Evolutionary conservation across 2,888 invertebrate genomes (phyloP).

Genomic region (Coelopa pilipes): DNA sequence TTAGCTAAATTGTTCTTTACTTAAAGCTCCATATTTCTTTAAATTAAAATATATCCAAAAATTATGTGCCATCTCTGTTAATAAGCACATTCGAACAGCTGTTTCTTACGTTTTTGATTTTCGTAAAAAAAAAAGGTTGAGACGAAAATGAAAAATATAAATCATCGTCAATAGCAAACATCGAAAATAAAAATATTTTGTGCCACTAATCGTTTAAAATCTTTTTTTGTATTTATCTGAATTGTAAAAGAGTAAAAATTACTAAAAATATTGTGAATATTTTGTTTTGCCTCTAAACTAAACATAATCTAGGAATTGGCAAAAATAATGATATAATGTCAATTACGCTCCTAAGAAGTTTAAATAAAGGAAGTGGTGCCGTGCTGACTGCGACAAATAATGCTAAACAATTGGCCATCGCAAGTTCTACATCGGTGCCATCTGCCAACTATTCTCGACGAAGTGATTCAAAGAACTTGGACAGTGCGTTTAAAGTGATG

Average conservation of each 20-base stretch:
- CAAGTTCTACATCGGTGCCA: slow-evolving; percentile 21
- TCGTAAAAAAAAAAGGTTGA: slow-evolving; percentile 7
- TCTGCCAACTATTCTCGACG: slow-evolving; percentile 51
- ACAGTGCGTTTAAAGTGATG: slow-evolving; percentile 54
- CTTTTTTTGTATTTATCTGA: slow-evolving; percentile 3
- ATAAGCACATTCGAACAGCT: not conserved
- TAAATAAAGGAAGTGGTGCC: slow-evolving; percentile 38
- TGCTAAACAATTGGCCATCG: slow-evolving; percentile 36
- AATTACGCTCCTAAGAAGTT: slow-evolving; percentile 45
- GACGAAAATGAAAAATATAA: not conserved
- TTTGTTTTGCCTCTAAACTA: not conserved
- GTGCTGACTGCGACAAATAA: slow-evolving; percentile 39
- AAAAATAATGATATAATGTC: slow-evolving; percentile 45
- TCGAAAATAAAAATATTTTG: slow-evolving; percentile 17
- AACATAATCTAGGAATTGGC: not conserved
- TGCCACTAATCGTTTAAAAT: slow-evolving; percentile 4
- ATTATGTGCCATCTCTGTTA: no score
- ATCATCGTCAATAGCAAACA: slow-evolving; percentile 5
- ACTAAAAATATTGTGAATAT: slow-evolving; percentile 11
- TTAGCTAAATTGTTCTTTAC: no score
- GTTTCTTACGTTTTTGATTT: not conserved
- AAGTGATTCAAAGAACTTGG: slow-evolving; percentile 55
- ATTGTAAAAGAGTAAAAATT: not conserved
- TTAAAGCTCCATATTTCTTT: not conserved
- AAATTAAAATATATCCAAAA: not conserved